Evolutionary conservation across 2,797 vertebrate genomes (phyloP).

Genomic region (Gymnoscopelus microlampas): DNA sequence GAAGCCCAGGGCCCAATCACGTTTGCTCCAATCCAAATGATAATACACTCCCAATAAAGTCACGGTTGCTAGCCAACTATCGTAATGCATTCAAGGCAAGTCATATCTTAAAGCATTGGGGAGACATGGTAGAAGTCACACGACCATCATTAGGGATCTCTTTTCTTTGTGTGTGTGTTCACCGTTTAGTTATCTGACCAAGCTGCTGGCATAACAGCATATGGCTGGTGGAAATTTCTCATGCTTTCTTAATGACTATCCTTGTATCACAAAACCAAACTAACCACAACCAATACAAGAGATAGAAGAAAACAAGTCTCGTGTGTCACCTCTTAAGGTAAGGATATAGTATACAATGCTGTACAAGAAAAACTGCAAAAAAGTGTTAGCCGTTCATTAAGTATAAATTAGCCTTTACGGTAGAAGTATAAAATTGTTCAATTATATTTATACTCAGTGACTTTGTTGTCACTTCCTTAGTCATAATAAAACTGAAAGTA

Average conservation of each 20-base stretch:
- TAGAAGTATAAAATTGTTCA: too few relatives aligned
- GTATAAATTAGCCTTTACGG: too few relatives aligned
- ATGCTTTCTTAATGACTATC: conserved; percentile 32
- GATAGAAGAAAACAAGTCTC: conserved; percentile 37
- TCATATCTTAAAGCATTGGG: background rate
- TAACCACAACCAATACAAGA: conserved; percentile 20
- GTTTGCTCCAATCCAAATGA: background rate
- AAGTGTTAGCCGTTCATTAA: too few relatives aligned
- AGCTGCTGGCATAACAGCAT: too few relatives aligned
- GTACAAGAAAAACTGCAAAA: too few relatives aligned
- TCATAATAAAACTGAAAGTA: background rate
- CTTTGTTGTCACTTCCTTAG: conserved; percentile 13
- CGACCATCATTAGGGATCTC: background rate
- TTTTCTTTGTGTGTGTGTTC: too few relatives aligned
- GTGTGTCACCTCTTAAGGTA: background rate
- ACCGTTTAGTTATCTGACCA: too few relatives aligned
- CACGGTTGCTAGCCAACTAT: background rate
- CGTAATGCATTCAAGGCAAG: background rate
- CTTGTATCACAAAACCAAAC: conserved; percentile 17
- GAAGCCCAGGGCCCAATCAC: background rate
- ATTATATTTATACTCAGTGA: background rate
- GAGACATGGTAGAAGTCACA: conserved; percentile 13
- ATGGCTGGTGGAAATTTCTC: too few relatives aligned
- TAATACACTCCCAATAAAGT: background rate
- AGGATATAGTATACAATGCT: background rate